Evolutionary conservation across 1,140 invertebrate genomes (phyloP).

Genomic region (Drosophila miranda): DNA sequence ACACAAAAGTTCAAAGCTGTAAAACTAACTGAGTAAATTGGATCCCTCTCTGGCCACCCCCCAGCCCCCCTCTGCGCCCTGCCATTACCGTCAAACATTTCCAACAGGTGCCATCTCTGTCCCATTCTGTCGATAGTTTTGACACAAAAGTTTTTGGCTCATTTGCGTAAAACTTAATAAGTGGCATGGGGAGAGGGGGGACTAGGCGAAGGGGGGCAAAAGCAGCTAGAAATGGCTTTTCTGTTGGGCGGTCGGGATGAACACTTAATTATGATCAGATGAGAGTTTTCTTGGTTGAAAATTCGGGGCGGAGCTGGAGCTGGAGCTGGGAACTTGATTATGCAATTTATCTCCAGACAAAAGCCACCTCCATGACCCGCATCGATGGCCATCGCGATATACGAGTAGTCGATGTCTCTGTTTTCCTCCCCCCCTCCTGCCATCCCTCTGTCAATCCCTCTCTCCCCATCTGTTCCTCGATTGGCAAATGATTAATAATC

Average conservation of each 20-base stretch:
- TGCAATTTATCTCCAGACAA: slow-evolving; percentile 60
- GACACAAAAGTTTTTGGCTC: slow-evolving; percentile 66
- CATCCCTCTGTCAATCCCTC: not conserved
- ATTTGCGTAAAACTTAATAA: slow-evolving; percentile 68
- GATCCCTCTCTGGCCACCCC: not conserved
- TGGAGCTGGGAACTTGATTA: slow-evolving; percentile 16
- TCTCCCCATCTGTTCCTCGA: not conserved
- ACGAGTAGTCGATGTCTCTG: slow-evolving; percentile 15
- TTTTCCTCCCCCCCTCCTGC: not conserved
- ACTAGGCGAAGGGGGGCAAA: not conserved
- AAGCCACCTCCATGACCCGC: slow-evolving; percentile 53
- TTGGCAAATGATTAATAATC: slow-evolving; percentile 74
- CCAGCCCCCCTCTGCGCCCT: not conserved
- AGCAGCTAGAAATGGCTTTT: not conserved
- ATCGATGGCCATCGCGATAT: slow-evolving; percentile 50
- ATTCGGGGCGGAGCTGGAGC: not conserved
- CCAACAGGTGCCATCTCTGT: slow-evolving; percentile 59
- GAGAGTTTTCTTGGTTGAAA: slow-evolving; percentile 4
- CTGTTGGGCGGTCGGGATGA: not conserved
- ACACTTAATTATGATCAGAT: slow-evolving; percentile 13
- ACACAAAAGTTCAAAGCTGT: slow-evolving; percentile 71
- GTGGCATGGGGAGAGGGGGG: not conserved
- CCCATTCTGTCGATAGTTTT: slow-evolving; percentile 62
- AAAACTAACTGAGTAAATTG: slow-evolving; percentile 68
- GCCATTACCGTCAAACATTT: not conserved